Conservation (phyloP, 2,888 invertebrate genomes). For the Clunio marinus region DNA sequence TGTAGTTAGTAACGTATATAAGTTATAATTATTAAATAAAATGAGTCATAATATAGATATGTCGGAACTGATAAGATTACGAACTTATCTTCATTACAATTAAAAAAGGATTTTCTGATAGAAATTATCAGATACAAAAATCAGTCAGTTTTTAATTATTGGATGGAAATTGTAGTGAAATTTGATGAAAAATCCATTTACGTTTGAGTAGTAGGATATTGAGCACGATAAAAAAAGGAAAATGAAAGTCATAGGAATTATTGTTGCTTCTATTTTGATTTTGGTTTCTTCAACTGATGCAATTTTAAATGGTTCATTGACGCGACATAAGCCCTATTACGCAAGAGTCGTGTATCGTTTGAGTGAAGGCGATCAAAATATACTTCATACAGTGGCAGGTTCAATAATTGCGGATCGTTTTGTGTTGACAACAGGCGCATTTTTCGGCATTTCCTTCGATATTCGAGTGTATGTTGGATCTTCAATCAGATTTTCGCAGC, state of each 20-base stretch:
- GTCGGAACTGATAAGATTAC: no score
- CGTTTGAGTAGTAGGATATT: no score
- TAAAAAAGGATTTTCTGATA: no score
- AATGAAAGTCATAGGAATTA: background rate
- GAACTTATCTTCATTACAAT: no score
- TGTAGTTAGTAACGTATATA: no score
- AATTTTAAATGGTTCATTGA: background rate
- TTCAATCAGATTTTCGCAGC: background rate
- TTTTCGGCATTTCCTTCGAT: background rate
- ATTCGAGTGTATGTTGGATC: background rate
- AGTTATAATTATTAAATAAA: no score
- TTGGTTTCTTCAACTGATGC: background rate
- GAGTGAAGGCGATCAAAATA: background rate
- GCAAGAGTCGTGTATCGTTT: background rate
- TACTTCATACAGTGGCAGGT: background rate
- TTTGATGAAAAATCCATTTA: no score
- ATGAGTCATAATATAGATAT: no score
- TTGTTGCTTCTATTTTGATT: no score
- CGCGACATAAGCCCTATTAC: background rate
- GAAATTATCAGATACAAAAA: no score
- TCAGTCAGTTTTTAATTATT: no score
- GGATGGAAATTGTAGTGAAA: no score
- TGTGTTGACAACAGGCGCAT: background rate
- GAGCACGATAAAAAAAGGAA: background rate
- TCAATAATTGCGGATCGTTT: background rate